Percentiles rank a stretch among this genome's conserved stretches.
Evolutionary conservation across 2,113 vertebrate species (phyloP).

Genomic region (Cygnus buccinator): DNA sequence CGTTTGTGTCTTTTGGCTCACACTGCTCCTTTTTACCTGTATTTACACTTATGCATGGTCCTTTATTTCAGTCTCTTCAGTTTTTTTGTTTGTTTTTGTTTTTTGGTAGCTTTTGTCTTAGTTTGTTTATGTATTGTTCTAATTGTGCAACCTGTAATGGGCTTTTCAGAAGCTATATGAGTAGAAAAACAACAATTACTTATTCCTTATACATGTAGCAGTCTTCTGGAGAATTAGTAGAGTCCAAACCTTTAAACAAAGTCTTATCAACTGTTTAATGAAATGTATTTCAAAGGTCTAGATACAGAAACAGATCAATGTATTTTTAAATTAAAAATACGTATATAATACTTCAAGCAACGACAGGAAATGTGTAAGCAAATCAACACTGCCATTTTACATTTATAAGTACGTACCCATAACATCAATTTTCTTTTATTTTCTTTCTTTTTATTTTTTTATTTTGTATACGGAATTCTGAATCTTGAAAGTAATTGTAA

Average conservation of each 20-base stretch:
- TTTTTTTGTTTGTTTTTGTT: too few species aligned
- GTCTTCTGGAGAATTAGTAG: neutral
- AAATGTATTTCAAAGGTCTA: neutral
- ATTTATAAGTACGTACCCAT: neutral
- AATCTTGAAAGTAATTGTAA: neutral
- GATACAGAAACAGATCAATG: neutral
- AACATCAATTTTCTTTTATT: neutral
- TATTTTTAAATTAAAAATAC: neutral
- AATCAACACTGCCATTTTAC: neutral
- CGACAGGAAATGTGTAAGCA: neutral
- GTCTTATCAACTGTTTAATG: neutral
- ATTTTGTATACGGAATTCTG: neutral
- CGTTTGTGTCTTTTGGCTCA: neutral
- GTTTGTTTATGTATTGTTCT: neutral
- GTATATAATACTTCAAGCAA: neutral
- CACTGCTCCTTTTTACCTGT: neutral
- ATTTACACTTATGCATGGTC: fast-evolving
- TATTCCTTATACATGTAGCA: neutral
- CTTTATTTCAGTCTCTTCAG: neutral
- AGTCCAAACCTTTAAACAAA: neutral
- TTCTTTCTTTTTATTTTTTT: neutral
- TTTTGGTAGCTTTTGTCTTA: neutral
- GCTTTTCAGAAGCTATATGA: neutral
- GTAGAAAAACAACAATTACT: neutral
- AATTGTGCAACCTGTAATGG: neutral